Conservation (phyloP, 2,113 vertebrate genomes). For the Accipiter cooperii region DNA sequence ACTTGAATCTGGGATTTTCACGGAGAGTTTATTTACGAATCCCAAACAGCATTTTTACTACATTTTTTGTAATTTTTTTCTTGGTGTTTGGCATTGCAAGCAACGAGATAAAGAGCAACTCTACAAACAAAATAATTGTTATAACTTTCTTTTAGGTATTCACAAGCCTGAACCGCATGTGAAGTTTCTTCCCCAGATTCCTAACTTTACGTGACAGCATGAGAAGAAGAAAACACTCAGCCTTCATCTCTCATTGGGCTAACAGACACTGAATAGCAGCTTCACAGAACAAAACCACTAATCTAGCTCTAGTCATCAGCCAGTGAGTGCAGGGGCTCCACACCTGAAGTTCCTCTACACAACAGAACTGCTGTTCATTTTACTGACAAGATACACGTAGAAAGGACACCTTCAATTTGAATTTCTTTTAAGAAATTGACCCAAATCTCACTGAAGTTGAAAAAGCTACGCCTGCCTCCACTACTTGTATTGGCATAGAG, state of each 20-base stretch:
- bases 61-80: neutral
- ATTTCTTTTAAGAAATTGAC: neutral
- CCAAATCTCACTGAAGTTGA: neutral
- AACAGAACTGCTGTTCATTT: neutral
- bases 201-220: neutral
- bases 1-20: neutral
- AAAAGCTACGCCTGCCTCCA: neutral
- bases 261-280: neutral
- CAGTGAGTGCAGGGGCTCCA: neutral
- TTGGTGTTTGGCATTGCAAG: neutral
- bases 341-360: neutral
- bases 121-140: neutral
- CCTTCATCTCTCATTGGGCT: neutral
- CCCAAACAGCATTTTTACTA: neutral
- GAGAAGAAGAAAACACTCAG: neutral
- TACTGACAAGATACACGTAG: neutral
- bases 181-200: neutral
- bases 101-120: neutral
- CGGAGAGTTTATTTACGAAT: neutral
- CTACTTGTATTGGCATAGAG: neutral
- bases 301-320: neutral
- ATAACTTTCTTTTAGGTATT: neutral
- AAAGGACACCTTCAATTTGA: neutral
- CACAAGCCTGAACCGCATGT: neutral
- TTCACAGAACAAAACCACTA: neutral